A percentile compares a stretch with the other conserved stretches of the same genome.
These are phyloP conservation scores for Plebejus melissa DNA, from an alignment of 2,888 invertebrate genomes.

Conservation along the genomic window DNA sequence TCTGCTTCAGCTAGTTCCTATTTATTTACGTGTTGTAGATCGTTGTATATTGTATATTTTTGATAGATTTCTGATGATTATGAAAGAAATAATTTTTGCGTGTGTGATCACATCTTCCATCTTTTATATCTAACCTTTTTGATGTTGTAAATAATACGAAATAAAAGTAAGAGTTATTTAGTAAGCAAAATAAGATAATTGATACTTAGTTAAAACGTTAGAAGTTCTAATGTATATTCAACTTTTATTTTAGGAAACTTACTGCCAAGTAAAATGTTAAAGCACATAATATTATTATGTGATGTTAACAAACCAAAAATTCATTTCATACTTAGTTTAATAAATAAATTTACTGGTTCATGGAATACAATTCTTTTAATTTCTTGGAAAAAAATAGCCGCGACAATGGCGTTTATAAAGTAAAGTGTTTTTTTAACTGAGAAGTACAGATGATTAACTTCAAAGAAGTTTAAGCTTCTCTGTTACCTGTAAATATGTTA, in stretches of 20 bases:
- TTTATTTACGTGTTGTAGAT: conserved; percentile 24
- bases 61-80: neutral
- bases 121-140: too few species aligned
- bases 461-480: neutral
- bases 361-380: neutral
- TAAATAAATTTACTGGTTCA: neutral
- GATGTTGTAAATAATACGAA: too few species aligned
- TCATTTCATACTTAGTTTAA: neutral
- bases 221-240: too few species aligned
- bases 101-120: too few species aligned
- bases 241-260: too few species aligned
- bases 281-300: neutral
- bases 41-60: neutral
- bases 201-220: too few species aligned
- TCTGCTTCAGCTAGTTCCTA: conserved; percentile 26
- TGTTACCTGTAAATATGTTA: conserved; percentile 32
- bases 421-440: neutral
- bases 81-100: neutral
- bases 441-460: neutral
- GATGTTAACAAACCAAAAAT: neutral
- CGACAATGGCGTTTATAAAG: neutral
- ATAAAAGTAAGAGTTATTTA: too few species aligned
- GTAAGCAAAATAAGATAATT: too few species aligned
- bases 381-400: neutral
- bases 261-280: neutral